A percentile compares a stretch with the other conserved stretches of the same genome.
phyloP scores from a whole-genome alignment of 2,113 vertebrate species.

The Spizaetus ornatus region DNA sequence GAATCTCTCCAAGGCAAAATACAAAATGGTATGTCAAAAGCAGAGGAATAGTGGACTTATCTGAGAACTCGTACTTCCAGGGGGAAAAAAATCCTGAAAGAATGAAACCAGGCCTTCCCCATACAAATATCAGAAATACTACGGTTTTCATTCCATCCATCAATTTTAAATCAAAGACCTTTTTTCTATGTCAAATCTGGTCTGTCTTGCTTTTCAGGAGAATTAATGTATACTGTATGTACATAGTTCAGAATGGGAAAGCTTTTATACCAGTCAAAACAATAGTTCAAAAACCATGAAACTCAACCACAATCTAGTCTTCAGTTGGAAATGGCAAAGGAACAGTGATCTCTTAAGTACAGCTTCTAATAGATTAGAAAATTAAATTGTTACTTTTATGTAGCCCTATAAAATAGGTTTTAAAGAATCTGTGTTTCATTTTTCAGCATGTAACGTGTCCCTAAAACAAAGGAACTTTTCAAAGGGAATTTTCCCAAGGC shows the following conservation, averaged over 20 bases:
- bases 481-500: not conserved
- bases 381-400: not conserved
- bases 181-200: not conserved
- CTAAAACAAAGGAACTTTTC: not conserved
- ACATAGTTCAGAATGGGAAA: not conserved
- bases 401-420: not conserved
- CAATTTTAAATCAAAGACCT: not conserved
- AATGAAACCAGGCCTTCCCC: not conserved
- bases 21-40: not conserved
- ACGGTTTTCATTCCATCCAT: not conserved
- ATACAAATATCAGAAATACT: not conserved
- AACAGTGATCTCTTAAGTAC: not conserved
- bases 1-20: not conserved
- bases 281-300: not conserved
- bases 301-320: not conserved
- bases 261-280: not conserved
- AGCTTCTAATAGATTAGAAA: not conserved
- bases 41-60: not conserved
- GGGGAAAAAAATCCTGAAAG: not conserved
- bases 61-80: not conserved
- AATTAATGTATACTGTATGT: not conserved
- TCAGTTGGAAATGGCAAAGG: not conserved
- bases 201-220: not conserved
- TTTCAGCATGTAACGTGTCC: accelerated
- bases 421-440: not conserved